These are phyloP conservation scores for Pygocentrus nattereri DNA, from an alignment of 2,797 vertebrate genomes.

Conservation along the genomic window DNA sequence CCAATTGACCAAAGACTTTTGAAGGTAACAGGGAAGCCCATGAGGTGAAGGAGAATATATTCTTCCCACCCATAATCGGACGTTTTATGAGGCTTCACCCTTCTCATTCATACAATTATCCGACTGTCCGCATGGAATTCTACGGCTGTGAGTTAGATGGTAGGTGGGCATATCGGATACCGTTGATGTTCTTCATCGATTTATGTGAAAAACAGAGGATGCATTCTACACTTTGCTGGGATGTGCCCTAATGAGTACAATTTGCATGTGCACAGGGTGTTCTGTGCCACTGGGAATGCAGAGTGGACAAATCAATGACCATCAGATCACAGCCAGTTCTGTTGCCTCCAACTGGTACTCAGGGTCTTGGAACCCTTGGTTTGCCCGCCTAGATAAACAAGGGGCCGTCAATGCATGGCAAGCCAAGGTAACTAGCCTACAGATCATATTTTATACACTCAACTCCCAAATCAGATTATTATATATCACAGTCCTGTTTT, in stretches of 20 bases:
- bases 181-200: not conserved
- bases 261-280: slow-evolving; percentile 81
- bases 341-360: slow-evolving; percentile 81
- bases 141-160: slow-evolving; percentile 93
- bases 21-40: slow-evolving; percentile 85
- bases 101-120: slow-evolving; percentile 75
- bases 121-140: slow-evolving; percentile 91
- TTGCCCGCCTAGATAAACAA: slow-evolving; percentile 87
- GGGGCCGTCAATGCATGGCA: slow-evolving; percentile 91
- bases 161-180: slow-evolving; percentile 67
- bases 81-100: slow-evolving; percentile 90
- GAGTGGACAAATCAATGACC: slow-evolving; percentile 79
- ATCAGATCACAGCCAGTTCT: slow-evolving; percentile 88
- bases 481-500: not conserved
- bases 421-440: slow-evolving; percentile 82
- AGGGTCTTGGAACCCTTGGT: slow-evolving; percentile 81
- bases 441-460: not conserved
- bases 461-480: not conserved
- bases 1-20: slow-evolving; percentile 80
- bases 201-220: not conserved
- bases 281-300: slow-evolving; percentile 93
- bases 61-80: slow-evolving; percentile 90
- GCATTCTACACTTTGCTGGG: not conserved
- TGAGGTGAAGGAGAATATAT: slow-evolving; percentile 79
- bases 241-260: not conserved